Evolutionary conservation across 2,888 invertebrate genomes (phyloP), one percentile per base, ranked within the genome.

Genomic region (Netelia melanura): DNA sequence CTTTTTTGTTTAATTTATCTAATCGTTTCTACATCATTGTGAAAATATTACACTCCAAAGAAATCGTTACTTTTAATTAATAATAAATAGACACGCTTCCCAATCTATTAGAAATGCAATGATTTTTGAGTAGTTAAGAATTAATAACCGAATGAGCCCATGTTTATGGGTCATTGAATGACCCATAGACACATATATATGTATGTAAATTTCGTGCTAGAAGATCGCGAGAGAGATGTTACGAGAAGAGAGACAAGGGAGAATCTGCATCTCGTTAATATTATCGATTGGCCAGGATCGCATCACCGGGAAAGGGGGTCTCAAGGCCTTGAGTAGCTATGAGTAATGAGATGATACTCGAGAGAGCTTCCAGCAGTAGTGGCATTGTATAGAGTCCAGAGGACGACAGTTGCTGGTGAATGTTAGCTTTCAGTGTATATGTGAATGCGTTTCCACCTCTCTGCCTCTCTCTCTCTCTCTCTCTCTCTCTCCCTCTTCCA

Each of bases 281-380:
- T 78, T 82, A 82, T 81, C 85, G 85, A 82, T 85, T 65, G 81
- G 75, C 44, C 17, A 21, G 81, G 65, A 68, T 81, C 84, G 64
- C 74, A 58, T 74, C 68, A 74, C 61, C 68, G 74, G 62, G 52
- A 64, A 65, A 58, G 61, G 58, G 48, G 58, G 56, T 76, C 82
- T 79, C 64, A 54, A 76, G 82, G 71, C 75, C 77, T 77, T 65
- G 85, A 82, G 81, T 85, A 71, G 79, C 82, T 79, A 62, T 79
- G 85, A 85, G 81, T 85, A 79, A 85, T 85, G 81, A 79, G 85
- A 85, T 67, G 82, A 85, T 82, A 82, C 79, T 85, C 85, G 6
- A 70, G 79, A 81, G 84, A 79, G 79, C 64, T 72, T 56, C 48
- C 25, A 10, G 5, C 54, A 77, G 44, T 44, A 38, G 56, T 67